Evolutionary conservation across 2,113 vertebrate genomes (phyloP).

Genomic region (Cricetomys ansorgei): DNA sequence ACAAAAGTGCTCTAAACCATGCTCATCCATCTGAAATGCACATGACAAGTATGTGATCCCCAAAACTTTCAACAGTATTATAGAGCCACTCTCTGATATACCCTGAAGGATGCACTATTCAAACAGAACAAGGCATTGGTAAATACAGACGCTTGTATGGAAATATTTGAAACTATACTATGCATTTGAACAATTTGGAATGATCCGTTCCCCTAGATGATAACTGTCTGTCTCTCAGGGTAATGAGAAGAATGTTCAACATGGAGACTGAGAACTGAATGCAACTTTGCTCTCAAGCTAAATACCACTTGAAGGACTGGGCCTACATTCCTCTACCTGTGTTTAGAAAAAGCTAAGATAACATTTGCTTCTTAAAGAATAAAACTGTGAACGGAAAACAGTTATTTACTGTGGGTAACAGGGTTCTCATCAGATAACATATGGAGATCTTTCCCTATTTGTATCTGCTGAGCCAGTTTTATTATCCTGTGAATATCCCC

Average conservation of each 20-base stretch:
- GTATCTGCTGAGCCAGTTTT: not conserved
- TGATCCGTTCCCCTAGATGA: not conserved
- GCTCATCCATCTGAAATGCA: not conserved
- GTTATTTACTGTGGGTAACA: not conserved
- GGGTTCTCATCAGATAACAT: not conserved
- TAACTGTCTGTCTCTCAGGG: not conserved
- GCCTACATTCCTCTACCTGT: not conserved
- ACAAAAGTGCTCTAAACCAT: not conserved
- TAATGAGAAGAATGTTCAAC: not conserved
- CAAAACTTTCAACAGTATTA: not conserved
- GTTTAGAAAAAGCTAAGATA: not conserved
- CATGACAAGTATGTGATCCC: not conserved
- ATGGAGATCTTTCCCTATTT: not conserved
- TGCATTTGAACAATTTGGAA: not conserved
- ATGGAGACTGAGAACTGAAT: not conserved
- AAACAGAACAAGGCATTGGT: not conserved
- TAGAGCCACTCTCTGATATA: not conserved
- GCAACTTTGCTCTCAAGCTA: not conserved
- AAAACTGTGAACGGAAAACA: slow-evolving; percentile 6
- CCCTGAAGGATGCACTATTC: not conserved
- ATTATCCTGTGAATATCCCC: not conserved
- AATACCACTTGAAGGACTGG: not conserved
- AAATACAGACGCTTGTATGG: not conserved
- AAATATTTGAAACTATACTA: not conserved
- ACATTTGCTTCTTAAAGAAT: not conserved